These are phyloP conservation scores for Hippocampus kuda DNA, from an alignment of 2,797 vertebrate genomes.

Conservation along the genomic window DNA sequence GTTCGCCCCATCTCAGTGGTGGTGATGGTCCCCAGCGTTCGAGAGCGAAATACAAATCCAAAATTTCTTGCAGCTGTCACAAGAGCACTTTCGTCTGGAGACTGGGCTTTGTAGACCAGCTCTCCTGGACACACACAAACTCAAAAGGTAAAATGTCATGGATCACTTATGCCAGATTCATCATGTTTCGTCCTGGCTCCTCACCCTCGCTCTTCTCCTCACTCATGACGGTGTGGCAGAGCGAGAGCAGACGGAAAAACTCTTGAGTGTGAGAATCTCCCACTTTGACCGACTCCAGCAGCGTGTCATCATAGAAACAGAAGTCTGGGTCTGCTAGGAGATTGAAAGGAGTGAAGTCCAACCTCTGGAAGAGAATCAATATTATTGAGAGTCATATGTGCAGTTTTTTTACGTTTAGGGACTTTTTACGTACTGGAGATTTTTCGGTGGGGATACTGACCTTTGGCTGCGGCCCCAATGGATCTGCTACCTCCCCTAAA, in stretches of 20 bases:
- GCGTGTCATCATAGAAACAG: conserved; percentile 77
- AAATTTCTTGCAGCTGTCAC: conserved; percentile 89
- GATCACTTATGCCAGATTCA: background rate
- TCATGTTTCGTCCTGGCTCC: background rate
- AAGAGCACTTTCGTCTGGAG: conserved; percentile 84
- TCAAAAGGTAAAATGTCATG: background rate
- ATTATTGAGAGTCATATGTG: too few species aligned
- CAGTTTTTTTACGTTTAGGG: background rate
- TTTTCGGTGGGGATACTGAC: conserved; percentile 23
- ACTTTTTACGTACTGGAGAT: background rate
- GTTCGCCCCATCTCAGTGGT: conserved; percentile 77
- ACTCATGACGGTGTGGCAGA: conserved; percentile 92
- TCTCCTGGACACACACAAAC: conserved; percentile 64
- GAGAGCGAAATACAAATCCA: conserved; percentile 84
- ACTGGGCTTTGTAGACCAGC: conserved; percentile 87
- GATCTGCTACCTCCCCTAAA: conserved; percentile 74
- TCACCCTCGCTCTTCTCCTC: conserved; percentile 83
- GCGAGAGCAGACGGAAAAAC: conserved; percentile 86
- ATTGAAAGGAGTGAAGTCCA: conserved; percentile 85
- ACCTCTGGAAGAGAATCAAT: conserved; percentile 53
- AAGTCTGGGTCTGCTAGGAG: conserved; percentile 76
- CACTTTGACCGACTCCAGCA: conserved; percentile 79
- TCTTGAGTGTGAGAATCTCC: conserved; percentile 74
- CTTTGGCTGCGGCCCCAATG: conserved; percentile 69
- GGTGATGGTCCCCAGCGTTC: conserved; percentile 82